Conservation (phyloP, 2,888 invertebrate genomes). For the Drosophila recens region DNA sequence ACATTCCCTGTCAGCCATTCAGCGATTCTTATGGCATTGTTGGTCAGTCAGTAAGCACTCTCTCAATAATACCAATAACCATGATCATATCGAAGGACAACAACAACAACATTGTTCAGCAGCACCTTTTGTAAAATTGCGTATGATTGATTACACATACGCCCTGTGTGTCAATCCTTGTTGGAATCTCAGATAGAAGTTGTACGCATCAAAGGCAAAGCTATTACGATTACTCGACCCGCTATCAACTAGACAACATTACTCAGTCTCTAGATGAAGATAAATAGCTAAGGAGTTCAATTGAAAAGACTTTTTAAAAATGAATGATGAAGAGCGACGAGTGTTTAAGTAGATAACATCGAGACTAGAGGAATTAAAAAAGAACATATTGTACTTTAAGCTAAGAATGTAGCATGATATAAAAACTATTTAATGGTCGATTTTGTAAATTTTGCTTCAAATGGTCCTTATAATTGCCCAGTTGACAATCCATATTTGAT, state of each 20-base stretch:
- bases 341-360: neutral
- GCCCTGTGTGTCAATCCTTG: slow-evolving; percentile 21
- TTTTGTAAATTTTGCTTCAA: no score
- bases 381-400: no score
- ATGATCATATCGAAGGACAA: slow-evolving; percentile 25
- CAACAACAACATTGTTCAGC: slow-evolving; percentile 1
- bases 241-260: slow-evolving; percentile 8
- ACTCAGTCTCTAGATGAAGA: slow-evolving; percentile 8
- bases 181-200: slow-evolving; percentile 33
- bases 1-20: neutral
- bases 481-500: no score
- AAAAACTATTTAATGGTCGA: neutral
- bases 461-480: no score
- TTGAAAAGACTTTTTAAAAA: neutral
- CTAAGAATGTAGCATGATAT: no score
- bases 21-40: slow-evolving; percentile 15
- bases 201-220: neutral
- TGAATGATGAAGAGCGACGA: slow-evolving; percentile 3
- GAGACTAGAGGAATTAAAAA: neutral
- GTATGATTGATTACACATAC: slow-evolving; percentile 63
- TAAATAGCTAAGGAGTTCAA: slow-evolving; percentile 7
- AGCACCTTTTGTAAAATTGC: slow-evolving; percentile 16
- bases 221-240: slow-evolving; percentile 1
- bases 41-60: slow-evolving; percentile 33
- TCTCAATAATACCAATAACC: slow-evolving; percentile 58